Conservation (phyloP, 2,888 invertebrate genomes). For the Diplazon laetatorius region DNA sequence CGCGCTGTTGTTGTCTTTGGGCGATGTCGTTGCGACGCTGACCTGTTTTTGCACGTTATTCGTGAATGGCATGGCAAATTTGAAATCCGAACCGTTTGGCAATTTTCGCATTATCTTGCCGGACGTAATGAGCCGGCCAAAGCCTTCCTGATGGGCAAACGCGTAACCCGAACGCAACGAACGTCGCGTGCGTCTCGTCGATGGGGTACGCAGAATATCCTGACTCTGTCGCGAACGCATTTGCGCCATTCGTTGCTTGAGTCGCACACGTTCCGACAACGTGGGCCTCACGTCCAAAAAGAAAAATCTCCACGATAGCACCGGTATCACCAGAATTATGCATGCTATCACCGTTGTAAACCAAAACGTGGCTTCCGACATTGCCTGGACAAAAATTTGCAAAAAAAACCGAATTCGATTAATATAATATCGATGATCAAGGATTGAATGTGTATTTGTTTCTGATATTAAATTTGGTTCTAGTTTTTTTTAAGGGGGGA, state of each 20-base stretch:
- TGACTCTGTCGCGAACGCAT: slow-evolving; percentile 88
- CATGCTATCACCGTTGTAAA: slow-evolving; percentile 91
- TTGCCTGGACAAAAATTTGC: slow-evolving; percentile 84
- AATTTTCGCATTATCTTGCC: slow-evolving; percentile 97
- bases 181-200: slow-evolving; percentile 93
- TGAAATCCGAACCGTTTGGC: slow-evolving; percentile 90
- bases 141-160: slow-evolving; percentile 99
- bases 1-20: slow-evolving; percentile 74
- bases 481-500: too few species aligned
- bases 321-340: slow-evolving; percentile 94
- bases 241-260: slow-evolving; percentile 90
- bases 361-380: slow-evolving; percentile 95
- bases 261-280: slow-evolving; percentile 94
- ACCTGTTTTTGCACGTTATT: slow-evolving; percentile 80
- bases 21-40: slow-evolving; percentile 78
- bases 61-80: slow-evolving; percentile 86
- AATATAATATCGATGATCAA: not conserved
- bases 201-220: slow-evolving; percentile 92
- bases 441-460: too few species aligned
- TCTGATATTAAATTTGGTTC: too few species aligned
- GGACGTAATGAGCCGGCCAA: slow-evolving; percentile 97
- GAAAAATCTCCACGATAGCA: slow-evolving; percentile 97
- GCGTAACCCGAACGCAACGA: slow-evolving; percentile 98
- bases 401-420: slow-evolving; percentile 15
- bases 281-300: slow-evolving; percentile 95